Conservation (phyloP, 1,140 invertebrate genomes). For the Lamellibrachia luymesi region DNA sequence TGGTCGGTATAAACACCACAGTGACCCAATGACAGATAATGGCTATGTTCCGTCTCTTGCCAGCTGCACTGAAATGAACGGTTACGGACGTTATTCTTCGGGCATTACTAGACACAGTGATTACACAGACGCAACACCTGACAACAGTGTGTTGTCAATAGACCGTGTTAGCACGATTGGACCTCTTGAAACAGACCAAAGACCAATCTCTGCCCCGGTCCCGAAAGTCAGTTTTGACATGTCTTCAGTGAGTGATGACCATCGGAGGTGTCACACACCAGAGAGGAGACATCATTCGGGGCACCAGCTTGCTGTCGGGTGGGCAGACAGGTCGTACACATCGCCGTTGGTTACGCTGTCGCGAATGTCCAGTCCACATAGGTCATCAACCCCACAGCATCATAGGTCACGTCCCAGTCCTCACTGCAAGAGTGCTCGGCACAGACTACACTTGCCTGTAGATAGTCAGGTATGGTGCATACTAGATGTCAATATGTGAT, state of each 20-base stretch:
- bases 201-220: background rate
- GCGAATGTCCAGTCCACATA: constrained; percentile 31
- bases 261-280: background rate
- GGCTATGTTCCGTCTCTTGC: no score
- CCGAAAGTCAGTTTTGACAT: background rate
- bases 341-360: constrained; percentile 13
- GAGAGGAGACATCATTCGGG: background rate
- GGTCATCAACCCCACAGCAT: constrained; percentile 33
- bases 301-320: background rate
- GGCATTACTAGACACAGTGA: background rate
- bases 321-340: background rate
- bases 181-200: background rate
- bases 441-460: background rate
- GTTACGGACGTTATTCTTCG: background rate
- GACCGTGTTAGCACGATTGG: constrained; percentile 12
- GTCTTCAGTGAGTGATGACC: background rate
- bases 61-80: background rate
- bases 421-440: constrained; percentile 7
- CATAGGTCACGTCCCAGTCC: constrained; percentile 28
- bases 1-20: background rate
- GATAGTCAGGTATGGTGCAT: background rate
- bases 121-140: constrained; percentile 35
- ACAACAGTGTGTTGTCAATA: constrained; percentile 38
- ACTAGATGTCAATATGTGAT: no score
- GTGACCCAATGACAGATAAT: background rate